Conservation (phyloP, 2,888 invertebrate genomes). For the Drosophila nr. perissopoda region DNA sequence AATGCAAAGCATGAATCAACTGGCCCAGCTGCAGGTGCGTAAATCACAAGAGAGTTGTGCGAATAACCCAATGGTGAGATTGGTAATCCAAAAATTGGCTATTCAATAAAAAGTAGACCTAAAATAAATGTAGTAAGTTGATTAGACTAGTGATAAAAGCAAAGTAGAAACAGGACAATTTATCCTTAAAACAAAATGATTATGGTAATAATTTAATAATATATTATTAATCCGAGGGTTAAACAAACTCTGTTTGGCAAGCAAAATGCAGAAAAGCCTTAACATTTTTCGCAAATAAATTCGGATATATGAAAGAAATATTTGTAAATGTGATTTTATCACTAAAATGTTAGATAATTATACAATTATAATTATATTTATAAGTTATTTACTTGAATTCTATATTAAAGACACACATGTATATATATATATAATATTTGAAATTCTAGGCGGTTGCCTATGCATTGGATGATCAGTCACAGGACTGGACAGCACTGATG, state of each 20-base stretch:
- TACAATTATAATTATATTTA: not conserved
- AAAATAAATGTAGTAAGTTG: not conserved
- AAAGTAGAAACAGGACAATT: not conserved
- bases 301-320: not conserved
- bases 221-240: not conserved
- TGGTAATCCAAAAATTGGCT: not conserved
- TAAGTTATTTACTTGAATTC: not conserved
- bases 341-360: not conserved
- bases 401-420: not conserved
- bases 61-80: constrained; percentile 32
- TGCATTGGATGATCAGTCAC: constrained; percentile 81
- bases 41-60: constrained; percentile 31
- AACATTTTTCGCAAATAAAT: not conserved
- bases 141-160: not conserved
- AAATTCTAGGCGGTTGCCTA: constrained; percentile 84
- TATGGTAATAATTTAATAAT: not conserved
- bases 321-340: not conserved
- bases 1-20: constrained; percentile 86
- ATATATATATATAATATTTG: not conserved
- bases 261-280: not conserved
- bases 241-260: not conserved
- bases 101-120: not conserved
- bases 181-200: not conserved
- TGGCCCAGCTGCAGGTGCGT: constrained; percentile 84
- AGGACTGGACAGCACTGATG: constrained; percentile 86